Conservation (phyloP, 2,797 vertebrate genomes). For the Spinibarbus caldwelli region DNA sequence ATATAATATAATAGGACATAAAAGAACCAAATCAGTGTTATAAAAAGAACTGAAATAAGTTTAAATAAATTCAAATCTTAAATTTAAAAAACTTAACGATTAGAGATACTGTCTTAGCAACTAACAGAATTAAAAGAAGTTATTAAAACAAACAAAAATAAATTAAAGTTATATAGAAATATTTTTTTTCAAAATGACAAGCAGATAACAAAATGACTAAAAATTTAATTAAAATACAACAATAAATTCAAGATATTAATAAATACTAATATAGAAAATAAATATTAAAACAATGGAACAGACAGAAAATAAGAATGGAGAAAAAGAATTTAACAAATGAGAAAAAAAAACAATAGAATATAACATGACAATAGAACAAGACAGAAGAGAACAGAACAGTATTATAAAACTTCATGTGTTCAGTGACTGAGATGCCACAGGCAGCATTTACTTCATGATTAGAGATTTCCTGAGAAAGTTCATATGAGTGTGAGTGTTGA, state of each 20-base stretch:
- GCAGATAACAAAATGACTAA: not conserved
- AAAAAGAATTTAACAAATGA: not conserved
- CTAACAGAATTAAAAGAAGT: not conserved
- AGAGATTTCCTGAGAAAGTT: conserved; percentile 39
- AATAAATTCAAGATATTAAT: not conserved
- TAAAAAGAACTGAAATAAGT: not conserved
- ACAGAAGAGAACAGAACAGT: too few relatives aligned
- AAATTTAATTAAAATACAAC: not conserved
- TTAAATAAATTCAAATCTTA: not conserved
- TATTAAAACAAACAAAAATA: not conserved
- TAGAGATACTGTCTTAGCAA: not conserved
- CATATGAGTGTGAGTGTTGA: conserved; percentile 17
- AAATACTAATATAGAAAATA: not conserved
- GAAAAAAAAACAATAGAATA: not conserved
- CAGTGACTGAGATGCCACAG: not conserved
- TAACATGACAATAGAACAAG: too few relatives aligned
- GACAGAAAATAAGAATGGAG: not conserved
- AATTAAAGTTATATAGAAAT: not conserved
- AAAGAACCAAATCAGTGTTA: not conserved
- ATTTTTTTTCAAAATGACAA: not conserved
- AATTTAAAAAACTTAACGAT: not conserved
- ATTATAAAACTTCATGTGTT: not conserved
- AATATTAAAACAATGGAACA: not conserved
- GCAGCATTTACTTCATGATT: conserved; percentile 3
- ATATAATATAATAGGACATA: not conserved